These are phyloP conservation scores for Arge pagana DNA, from an alignment of 2,888 invertebrate genomes.

Conservation along the genomic window DNA sequence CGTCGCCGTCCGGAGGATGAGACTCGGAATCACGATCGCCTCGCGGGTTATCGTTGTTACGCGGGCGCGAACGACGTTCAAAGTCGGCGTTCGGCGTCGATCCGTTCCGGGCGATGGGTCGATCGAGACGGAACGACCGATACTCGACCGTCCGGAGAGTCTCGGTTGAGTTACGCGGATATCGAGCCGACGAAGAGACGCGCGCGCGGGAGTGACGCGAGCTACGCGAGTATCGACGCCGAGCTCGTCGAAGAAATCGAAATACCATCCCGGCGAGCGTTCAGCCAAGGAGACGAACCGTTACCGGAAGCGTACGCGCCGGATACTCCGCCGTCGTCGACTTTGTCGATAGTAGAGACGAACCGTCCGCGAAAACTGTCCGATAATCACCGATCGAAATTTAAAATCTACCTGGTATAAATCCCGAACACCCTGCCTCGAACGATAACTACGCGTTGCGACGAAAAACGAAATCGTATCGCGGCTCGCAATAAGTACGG, in stretches of 20 bases:
- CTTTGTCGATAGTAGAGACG: constrained; percentile 2
- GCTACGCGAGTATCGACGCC: constrained; percentile 34
- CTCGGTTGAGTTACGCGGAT: constrained; percentile 27
- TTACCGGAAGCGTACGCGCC: constrained; percentile 22
- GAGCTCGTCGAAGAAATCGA: constrained; percentile 31
- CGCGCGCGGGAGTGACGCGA: constrained; percentile 31
- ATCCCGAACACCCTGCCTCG: no score
- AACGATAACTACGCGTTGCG: no score
- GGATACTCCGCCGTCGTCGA: constrained; percentile 7
- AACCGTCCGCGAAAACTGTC: neutral
- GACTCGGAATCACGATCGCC: neutral
- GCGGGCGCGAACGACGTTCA: constrained; percentile 4
- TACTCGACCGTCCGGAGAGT: constrained; percentile 25
- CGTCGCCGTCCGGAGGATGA: constrained; percentile 26
- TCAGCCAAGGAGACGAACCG: constrained; percentile 42
- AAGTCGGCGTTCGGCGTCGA: neutral
- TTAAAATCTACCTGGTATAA: constrained; percentile 16
- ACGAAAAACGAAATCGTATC: no score
- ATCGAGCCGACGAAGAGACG: constrained; percentile 29
- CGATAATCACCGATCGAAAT: neutral
- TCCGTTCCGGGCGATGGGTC: neutral
- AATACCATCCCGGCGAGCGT: constrained; percentile 38
- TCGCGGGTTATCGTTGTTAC: no score
- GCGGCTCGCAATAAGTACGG: no score
- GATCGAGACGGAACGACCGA: constrained; percentile 14